Evolutionary conservation across 2,113 vertebrate species (phyloP).

Genomic region (Pungitius pungitius): DNA sequence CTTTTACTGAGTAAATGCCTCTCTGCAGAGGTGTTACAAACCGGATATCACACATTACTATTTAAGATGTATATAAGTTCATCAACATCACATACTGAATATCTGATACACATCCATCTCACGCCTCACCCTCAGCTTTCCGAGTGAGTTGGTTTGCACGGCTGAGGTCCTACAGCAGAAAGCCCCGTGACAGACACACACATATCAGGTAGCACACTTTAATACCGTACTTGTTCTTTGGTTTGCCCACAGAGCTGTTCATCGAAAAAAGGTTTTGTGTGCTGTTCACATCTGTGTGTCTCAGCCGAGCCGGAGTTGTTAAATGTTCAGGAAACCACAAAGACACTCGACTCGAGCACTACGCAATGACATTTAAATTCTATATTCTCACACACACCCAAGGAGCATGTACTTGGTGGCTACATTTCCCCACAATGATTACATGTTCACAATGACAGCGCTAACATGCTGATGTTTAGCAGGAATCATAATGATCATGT

Average conservation of each 20-base stretch:
- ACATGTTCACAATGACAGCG: neutral
- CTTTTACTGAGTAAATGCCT: conserved; percentile 65
- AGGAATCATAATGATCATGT: neutral
- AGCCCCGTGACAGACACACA: neutral
- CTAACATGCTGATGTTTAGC: neutral
- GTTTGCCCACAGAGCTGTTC: conserved; percentile 28
- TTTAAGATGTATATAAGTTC: neutral
- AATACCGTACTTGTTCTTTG: conserved; percentile 17
- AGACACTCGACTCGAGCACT: conserved; percentile 34
- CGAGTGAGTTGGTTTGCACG: conserved; percentile 7
- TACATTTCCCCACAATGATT: conserved; percentile 1
- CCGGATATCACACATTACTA: neutral
- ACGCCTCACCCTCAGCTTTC: too few species aligned
- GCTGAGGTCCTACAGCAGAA: neutral
- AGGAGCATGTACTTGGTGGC: conserved; percentile 6
- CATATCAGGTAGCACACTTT: conserved; percentile 2
- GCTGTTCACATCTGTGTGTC: neutral
- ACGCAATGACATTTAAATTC: conserved; percentile 62
- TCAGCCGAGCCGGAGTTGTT: conserved; percentile 23
- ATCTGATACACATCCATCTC: neutral
- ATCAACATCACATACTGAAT: neutral
- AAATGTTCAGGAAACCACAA: conserved; percentile 72
- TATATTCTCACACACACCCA: neutral
- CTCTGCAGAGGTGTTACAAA: conserved; percentile 22
- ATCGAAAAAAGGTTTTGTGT: conserved; percentile 4